Base-by-base conservation (phyloP, 2,888 invertebrate genomes). In the Steromphala cineraria region DNA sequence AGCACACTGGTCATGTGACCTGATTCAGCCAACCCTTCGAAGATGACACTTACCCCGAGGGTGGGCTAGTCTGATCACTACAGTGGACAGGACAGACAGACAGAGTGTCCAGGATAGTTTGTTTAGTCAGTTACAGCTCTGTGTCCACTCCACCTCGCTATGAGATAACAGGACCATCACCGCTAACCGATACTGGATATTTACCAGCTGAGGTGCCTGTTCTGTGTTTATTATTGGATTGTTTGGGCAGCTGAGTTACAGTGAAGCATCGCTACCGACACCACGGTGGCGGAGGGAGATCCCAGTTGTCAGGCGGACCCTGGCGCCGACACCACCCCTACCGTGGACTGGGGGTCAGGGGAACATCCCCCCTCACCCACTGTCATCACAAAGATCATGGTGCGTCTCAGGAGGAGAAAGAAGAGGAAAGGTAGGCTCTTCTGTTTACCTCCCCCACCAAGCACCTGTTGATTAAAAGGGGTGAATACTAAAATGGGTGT, bases 21-120 rank as follows among this genome's bases (percentile, higher is more conserved):
- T 77, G 56, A 56, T 53, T 77, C 77, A 77, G 36, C 77, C 77
- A 77, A 77, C 77, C 77, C 62, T 62, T 62, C 62, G 62, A 62
- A 62, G 62, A 62, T 62, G 62, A 62, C 62, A 62, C 28, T 62
- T 62, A 62, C 62, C 62, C 62, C 10, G 62, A 62, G 62, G 62
- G 62, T 62, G 24, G 24, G 56, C 21, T 56, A 62, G 62, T 62
- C 28, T 28, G 28, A 24, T 56, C 56, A 56, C 56, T 62, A 62
- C 28, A 62, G 62, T 62, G 62, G 62, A 62, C 62, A 62, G 62
- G 15, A 62, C 62, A 62, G 46, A 46, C 46, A 46, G 4, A 46
- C 46, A 46, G 10, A 8, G 28, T 24, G 62, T 62, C 28, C 28
- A 28, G 24, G 62, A 62, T 28, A 62, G 62, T 62, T 62, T 62